Evolutionary conservation across 2,113 vertebrate species (phyloP), one percentile per base, ranked within the genome.

Genomic region (Mirza zaza): DNA sequence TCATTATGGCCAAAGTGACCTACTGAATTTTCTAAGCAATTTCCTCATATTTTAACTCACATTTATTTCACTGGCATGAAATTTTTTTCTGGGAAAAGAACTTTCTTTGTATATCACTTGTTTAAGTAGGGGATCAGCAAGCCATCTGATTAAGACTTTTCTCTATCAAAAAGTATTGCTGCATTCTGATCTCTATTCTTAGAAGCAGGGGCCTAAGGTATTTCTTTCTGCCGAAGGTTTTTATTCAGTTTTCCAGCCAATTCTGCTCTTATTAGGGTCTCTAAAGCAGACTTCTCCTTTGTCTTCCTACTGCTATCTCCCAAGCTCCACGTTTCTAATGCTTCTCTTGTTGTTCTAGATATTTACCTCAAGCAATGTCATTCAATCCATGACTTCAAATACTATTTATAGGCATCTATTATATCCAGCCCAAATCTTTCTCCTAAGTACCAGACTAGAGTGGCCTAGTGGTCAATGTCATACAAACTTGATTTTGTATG

Each of bases 401-500:
- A 61, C 42, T 59, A 42, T 10, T 71, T 77, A 45, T 3, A 68
- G 48, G 50, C 32, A n/a, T 52, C 76, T 79, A 71, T 88, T 88
- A 81, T 89, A 88, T 27, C 32, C 42, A 92, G 76, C n/a, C 50
- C 27, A 96, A 79, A 76, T 93, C 68, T 71, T 79, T 91, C 50
- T 75, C 77, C 20, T 73, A 71, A 79, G 27, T 76, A 67, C 20
- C 50, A 80, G 79, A 85, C 45, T 57, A 83, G 34, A 87, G 8
- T 73, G 52, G 48, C 21, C 39, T 61, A 65, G n/a, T 50, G n/a
- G 68, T 93, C 17, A 95, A 2, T 34, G 34, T 39, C 55, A 81
- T 71, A 50, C 61, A 68, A 91, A 95, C 11, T 21, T 87, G 29
- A 67, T 67, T 94, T 90, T 87, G 87, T 68, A 97, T 45, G 45